Evolutionary conservation across 2,113 vertebrate genomes (phyloP).

Genomic region (Carassius gibelio): DNA sequence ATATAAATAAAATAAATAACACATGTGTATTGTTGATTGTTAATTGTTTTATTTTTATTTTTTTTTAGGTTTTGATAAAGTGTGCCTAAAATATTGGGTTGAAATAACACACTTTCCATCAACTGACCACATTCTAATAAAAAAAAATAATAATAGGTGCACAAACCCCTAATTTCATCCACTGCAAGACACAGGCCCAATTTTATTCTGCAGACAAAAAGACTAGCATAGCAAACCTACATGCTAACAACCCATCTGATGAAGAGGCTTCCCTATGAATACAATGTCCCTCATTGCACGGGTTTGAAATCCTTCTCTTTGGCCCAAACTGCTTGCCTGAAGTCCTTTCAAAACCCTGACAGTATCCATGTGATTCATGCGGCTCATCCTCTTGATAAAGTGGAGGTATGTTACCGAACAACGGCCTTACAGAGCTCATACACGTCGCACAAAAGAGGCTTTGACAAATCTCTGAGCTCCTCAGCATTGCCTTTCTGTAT

Average conservation of each 20-base stretch:
- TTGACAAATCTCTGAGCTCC: slow-evolving; percentile 24
- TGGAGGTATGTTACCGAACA: slow-evolving; percentile 21
- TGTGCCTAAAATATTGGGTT: neutral
- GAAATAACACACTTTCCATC: neutral
- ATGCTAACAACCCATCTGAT: slow-evolving; percentile 2
- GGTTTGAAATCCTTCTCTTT: slow-evolving; percentile 1
- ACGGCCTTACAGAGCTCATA: slow-evolving; percentile 28
- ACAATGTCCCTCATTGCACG: neutral
- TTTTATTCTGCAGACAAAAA: neutral
- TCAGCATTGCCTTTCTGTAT: slow-evolving; percentile 21
- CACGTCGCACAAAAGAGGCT: slow-evolving; percentile 20
- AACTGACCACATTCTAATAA: neutral
- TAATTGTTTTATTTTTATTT: no score
- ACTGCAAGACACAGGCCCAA: neutral
- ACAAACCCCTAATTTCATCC: neutral
- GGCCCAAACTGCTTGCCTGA: neutral
- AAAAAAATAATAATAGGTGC: neutral
- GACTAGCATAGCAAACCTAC: neutral
- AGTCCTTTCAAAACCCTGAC: slow-evolving; percentile 19
- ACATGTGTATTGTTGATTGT: no score
- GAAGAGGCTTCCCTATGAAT: neutral
- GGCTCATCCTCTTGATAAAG: slow-evolving; percentile 29
- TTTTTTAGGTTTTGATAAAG: neutral
- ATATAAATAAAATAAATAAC: neutral
- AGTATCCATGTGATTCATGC: neutral